phyloP scores from a whole-genome alignment of 2,797 vertebrate genomes.

The Sebastiscus tertius region DNA sequence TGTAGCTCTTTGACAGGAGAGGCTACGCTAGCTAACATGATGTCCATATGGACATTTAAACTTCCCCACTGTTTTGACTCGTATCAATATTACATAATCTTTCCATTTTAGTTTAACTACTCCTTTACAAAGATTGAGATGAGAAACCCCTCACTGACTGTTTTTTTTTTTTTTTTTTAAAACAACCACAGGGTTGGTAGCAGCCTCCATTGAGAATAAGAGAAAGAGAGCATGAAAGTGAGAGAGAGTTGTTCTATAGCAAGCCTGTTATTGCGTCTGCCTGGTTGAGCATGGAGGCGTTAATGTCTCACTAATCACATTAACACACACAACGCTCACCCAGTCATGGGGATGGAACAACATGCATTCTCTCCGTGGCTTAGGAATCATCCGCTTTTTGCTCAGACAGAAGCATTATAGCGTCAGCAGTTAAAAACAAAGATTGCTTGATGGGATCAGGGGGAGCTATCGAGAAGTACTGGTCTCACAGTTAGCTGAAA shows the following conservation, averaged over 20 bases:
- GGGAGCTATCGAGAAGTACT: conserved; percentile 67
- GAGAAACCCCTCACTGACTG: neutral
- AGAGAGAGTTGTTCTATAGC: conserved; percentile 51
- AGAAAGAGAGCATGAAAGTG: conserved; percentile 43
- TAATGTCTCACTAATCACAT: conserved; percentile 84
- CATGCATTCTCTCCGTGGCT: conserved; percentile 72
- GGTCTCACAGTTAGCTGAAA: conserved; percentile 69
- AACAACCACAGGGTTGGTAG: conserved; percentile 36
- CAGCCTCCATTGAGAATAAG: conserved; percentile 23
- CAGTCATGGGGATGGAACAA: conserved; percentile 78
- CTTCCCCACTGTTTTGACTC: neutral
- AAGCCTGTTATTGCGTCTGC: conserved; percentile 67
- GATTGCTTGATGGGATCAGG: conserved; percentile 79
- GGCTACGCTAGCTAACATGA: neutral
- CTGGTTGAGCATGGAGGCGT: conserved; percentile 75
- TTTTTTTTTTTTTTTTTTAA: too few relatives aligned
- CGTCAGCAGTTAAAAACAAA: conserved; percentile 77
- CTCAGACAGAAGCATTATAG: conserved; percentile 72
- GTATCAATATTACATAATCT: neutral
- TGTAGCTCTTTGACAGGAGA: neutral
- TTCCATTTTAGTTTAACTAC: conserved; percentile 6
- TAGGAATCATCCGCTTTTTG: conserved; percentile 70
- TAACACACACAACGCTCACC: conserved; percentile 76
- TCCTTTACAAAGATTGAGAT: neutral
- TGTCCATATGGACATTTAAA: neutral